Evolutionary conservation across 2,797 vertebrate species (phyloP).

Genomic region (Hippoglossus hippoglossus): DNA sequence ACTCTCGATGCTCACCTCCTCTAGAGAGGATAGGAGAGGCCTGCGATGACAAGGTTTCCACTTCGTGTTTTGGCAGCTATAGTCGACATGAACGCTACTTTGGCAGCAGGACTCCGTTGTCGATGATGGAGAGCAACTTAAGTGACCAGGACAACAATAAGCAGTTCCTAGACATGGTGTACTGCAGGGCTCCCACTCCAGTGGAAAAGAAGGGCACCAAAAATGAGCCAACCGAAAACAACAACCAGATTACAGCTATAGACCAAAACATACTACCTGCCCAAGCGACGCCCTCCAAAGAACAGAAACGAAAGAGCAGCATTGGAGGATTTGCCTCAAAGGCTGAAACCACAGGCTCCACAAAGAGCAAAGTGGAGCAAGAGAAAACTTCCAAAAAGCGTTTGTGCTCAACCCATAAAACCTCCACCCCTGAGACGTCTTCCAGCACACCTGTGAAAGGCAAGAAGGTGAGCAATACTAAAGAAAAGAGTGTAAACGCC

Average conservation of each 20-base stretch:
- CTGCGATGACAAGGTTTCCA: constrained; percentile 92
- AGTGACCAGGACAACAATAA: constrained; percentile 85
- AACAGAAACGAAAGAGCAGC: constrained; percentile 86
- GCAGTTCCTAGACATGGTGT: constrained; percentile 81
- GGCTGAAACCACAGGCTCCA: constrained; percentile 77
- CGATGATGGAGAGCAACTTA: constrained; percentile 91
- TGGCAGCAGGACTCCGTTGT: constrained; percentile 89
- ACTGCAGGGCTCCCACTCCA: constrained; percentile 83
- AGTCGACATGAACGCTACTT: constrained; percentile 89
- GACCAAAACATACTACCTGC: constrained; percentile 87
- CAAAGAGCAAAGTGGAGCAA: constrained; percentile 86
- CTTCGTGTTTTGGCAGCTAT: constrained; percentile 92
- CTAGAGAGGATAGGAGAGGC: constrained; percentile 95
- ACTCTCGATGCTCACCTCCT: constrained; percentile 93
- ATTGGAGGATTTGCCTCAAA: constrained; percentile 78
- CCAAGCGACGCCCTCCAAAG: constrained; percentile 90
- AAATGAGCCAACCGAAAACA: constrained; percentile 91
- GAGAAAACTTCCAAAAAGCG: constrained; percentile 88
- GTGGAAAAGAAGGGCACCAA: constrained; percentile 83
- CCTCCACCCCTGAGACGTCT: constrained; percentile 78
- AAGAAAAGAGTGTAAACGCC: constrained; percentile 84
- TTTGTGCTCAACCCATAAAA: constrained; percentile 84
- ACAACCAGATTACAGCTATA: constrained; percentile 93
- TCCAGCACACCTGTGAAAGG: constrained; percentile 86
- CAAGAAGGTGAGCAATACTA: constrained; percentile 85